Base-by-base conservation (phyloP, 1,140 invertebrate genomes). In the Formica selysi region DNA sequence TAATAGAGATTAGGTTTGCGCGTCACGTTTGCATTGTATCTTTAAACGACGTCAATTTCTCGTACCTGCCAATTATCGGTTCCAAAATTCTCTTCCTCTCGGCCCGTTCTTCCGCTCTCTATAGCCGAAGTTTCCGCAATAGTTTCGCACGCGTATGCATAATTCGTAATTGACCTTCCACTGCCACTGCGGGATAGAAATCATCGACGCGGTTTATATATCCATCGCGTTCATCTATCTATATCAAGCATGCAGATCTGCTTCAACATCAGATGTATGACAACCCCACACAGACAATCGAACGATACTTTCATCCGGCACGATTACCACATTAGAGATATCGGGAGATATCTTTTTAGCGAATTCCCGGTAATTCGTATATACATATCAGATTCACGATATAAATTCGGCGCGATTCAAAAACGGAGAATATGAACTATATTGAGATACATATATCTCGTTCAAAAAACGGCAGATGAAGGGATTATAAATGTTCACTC, bases 31-130 rank as follows among this genome's bases (percentile, higher is more conserved):
- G 76, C 74, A 65, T 89, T 89, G 86, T 81, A 89, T 86, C 70
- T 78, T 89, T 86, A 86, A 89, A 81, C 84, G 64, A 81, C 87
- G 87, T 86, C 62, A 89, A 86, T 89, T 83, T 74, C 68, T 11
- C 48, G 70, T 76, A 86, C 62, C 71, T 48, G 59, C 51, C 48
- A 62, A 74, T 89, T 89, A 89, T 80, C 74, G 80, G 57, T 38
- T 67, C 76, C 32, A 61, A 26, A 68, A 78, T 89, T 57, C 78
- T 2, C 10, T 8, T 11, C 10, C 73, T 51, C 64, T 32, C 16
- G 32, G 32, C 10, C 29, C 22, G 74, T 62, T 86, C 84, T 78
- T 86, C 62, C 73, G 36, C 83, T 11, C 16, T 32, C 36, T 83
- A 89, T 89, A 76, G 13, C 26, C 83, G 6, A 19, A 51, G 26